Conservation (phyloP, 2,113 vertebrate genomes). For the Balaeniceps rex region DNA sequence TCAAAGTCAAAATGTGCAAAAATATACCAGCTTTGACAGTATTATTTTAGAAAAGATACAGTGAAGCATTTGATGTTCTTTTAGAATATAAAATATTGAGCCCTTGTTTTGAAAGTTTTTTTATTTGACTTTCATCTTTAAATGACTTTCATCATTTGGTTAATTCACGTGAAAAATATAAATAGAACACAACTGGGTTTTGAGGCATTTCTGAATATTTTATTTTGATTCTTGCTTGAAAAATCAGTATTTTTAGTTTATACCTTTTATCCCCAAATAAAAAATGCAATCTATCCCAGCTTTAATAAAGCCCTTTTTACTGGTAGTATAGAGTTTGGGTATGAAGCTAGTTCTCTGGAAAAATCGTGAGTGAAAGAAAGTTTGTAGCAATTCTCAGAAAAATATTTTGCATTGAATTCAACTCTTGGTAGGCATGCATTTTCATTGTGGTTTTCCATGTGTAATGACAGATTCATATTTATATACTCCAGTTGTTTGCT, state of each 20-base stretch:
- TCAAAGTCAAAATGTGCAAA: neutral
- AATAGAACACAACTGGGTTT: neutral
- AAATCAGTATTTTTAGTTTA: neutral
- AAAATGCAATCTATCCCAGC: neutral
- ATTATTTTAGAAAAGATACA: neutral
- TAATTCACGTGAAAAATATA: neutral
- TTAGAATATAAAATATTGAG: neutral
- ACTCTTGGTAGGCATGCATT: neutral
- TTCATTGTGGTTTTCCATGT: neutral
- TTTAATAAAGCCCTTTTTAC: neutral
- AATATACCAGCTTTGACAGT: neutral
- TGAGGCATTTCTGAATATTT: neutral
- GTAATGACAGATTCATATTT: neutral
- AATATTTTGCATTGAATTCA: neutral
- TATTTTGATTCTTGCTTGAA: neutral
- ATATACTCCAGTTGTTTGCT: neutral
- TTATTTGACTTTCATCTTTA: neutral
- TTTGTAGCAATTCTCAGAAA: neutral
- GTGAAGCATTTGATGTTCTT: neutral
- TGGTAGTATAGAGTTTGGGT: neutral
- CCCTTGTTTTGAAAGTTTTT: neutral
- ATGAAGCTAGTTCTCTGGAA: neutral
- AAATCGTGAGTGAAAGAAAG: neutral
- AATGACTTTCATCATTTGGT: neutral
- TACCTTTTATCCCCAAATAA: neutral